These are phyloP conservation scores for Zapornia atra DNA, from an alignment of 2,113 vertebrate species.

Conservation along the genomic window DNA sequence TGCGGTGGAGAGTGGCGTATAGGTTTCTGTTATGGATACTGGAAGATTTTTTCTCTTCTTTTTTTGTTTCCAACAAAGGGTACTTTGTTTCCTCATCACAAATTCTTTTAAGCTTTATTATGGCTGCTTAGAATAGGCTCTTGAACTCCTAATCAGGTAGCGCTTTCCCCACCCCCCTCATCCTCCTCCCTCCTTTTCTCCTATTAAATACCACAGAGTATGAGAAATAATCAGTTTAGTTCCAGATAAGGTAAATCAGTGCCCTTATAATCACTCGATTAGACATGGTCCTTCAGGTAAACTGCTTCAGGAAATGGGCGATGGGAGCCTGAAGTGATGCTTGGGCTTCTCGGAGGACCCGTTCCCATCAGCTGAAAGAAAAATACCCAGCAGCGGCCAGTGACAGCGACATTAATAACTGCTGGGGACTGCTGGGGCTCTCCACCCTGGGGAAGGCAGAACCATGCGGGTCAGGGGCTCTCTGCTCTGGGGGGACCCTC, in stretches of 20 bases:
- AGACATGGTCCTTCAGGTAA: constrained; percentile 72
- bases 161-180: neutral
- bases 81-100: constrained; percentile 54
- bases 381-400: neutral
- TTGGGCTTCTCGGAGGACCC: neutral
- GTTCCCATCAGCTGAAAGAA: constrained; percentile 24
- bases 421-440: neutral
- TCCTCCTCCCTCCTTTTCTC: constrained; percentile 51
- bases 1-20: neutral
- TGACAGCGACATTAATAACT: constrained; percentile 5
- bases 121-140: constrained; percentile 33
- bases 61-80: constrained; percentile 31
- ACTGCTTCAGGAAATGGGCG: constrained; percentile 60
- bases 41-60: constrained; percentile 44
- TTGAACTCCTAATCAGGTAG: constrained; percentile 62
- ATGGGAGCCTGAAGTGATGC: constrained; percentile 33
- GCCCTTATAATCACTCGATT: constrained; percentile 71
- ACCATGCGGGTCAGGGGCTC: neutral
- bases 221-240: constrained; percentile 75
- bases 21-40: constrained; percentile 41
- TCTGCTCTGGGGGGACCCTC: neutral
- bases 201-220: constrained; percentile 55
- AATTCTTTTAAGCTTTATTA: constrained; percentile 66
- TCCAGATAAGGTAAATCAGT: constrained; percentile 75
- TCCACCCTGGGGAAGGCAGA: neutral